Conservation (phyloP, 2,113 vertebrate species). For the Brachyhypopomus occidentalis region DNA sequence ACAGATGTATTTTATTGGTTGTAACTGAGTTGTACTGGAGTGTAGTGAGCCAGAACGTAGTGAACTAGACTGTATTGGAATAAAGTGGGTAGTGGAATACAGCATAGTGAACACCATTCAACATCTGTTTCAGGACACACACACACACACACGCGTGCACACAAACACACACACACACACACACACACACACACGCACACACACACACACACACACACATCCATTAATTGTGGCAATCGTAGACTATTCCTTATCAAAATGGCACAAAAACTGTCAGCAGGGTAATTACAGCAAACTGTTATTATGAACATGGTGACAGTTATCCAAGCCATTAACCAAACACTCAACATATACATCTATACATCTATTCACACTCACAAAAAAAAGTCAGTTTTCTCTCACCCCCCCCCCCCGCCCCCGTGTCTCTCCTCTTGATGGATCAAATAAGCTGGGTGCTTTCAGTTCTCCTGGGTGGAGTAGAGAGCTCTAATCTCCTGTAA, state of each 20-base stretch:
- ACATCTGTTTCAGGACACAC: slow-evolving; percentile 5
- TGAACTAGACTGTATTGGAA: no score
- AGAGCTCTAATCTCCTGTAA: slow-evolving; percentile 14
- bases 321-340: slow-evolving; percentile 11
- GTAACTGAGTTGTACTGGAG: no score
- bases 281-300: slow-evolving; percentile 12
- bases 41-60: no score
- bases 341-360: not conserved
- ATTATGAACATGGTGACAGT: slow-evolving; percentile 9
- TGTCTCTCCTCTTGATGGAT: not conserved
- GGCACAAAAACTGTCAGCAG: not conserved
- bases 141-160: not conserved
- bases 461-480: not conserved
- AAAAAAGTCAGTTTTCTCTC: not conserved
- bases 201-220: not conserved
- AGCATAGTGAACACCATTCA: not conserved
- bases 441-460: slow-evolving; percentile 6
- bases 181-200: not conserved
- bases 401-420: not conserved
- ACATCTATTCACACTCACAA: not conserved
- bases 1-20: no score
- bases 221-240: not conserved
- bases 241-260: not conserved
- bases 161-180: not conserved
- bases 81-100: no score